Percentiles rank a stretch among this genome's conserved stretches.
Conservation (phyloP, 2,113 vertebrate species). For the Catharus fuscescens region DNA sequence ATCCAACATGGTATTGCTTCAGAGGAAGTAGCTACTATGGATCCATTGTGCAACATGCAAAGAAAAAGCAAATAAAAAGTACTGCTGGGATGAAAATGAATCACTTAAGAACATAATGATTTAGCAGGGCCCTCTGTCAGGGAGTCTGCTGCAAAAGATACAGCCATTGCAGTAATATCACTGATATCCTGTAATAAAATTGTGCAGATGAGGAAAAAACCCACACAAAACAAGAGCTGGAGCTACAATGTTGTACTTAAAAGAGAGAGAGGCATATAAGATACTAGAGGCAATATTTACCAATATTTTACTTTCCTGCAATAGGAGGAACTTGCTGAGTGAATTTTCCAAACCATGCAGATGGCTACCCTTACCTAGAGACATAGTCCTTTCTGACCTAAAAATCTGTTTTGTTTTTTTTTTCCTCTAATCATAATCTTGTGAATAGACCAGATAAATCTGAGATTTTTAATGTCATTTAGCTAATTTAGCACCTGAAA, state of each 20-base stretch:
- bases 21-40: not conserved
- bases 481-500: not conserved
- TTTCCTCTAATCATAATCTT: not conserved
- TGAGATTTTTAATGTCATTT: not conserved
- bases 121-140: not conserved
- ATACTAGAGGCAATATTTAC: not conserved
- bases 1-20: not conserved
- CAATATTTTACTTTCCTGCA: not conserved
- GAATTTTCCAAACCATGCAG: not conserved
- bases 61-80: not conserved
- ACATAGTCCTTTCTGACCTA: not conserved
- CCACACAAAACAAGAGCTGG: not conserved
- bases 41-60: not conserved
- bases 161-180: not conserved
- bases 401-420: rapidly evolving
- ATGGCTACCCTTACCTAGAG: not conserved
- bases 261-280: not conserved
- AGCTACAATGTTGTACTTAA: not conserved
- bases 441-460: not conserved
- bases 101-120: not conserved
- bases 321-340: rapidly evolving
- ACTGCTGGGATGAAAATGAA: not conserved
- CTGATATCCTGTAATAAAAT: not conserved
- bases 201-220: not conserved
- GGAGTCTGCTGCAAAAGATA: not conserved